phyloP scores from a whole-genome alignment of 2,113 vertebrate genomes.

The Paradoxurus hermaphroditus region DNA sequence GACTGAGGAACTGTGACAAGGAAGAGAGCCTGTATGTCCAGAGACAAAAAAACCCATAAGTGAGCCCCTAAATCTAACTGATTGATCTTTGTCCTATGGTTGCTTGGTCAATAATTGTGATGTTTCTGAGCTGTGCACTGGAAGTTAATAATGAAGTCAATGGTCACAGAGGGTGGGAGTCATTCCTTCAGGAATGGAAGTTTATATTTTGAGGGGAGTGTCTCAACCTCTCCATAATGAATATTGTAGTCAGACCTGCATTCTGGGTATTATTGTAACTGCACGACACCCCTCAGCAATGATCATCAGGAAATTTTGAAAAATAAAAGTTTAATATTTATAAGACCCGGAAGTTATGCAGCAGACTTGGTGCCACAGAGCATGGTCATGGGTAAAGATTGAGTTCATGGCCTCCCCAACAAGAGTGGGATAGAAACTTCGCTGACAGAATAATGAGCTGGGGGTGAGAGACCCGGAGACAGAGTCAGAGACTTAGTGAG shows the following conservation, averaged over 20 bases:
- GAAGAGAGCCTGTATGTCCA: too few species aligned
- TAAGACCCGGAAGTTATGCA: too few species aligned
- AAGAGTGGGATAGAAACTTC: background rate
- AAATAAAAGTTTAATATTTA: too few species aligned
- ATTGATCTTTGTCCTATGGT: background rate
- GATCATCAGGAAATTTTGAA: background rate
- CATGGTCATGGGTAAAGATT: background rate
- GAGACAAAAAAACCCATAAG: background rate
- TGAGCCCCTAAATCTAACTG: too few species aligned
- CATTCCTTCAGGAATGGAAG: too few species aligned
- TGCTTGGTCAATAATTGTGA: background rate
- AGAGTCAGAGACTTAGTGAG: background rate
- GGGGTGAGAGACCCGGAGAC: background rate
- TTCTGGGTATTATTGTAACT: background rate
- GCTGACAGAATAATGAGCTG: background rate
- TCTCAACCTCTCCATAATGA: background rate
- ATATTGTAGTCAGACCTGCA: background rate
- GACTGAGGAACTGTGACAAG: too few species aligned
- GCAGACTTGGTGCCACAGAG: background rate
- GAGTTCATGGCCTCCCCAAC: background rate
- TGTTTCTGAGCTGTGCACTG: background rate
- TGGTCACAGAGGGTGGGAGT: too few species aligned
- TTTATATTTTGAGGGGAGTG: background rate
- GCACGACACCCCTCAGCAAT: background rate
- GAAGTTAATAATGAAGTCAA: too few species aligned